phyloP scores from a whole-genome alignment of 2,113 vertebrate species.

The Equus quagga region DNA sequence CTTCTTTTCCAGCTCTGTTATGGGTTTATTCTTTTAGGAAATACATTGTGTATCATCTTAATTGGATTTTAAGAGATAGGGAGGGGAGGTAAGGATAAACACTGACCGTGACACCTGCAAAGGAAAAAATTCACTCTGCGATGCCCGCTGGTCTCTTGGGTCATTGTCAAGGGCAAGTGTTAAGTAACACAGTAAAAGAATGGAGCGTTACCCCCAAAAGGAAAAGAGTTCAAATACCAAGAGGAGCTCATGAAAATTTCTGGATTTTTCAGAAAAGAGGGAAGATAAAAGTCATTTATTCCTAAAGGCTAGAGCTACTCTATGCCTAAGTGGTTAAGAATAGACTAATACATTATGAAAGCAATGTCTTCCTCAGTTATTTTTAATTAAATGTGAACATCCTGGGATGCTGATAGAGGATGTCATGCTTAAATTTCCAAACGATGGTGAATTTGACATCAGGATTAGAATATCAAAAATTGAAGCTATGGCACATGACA shows the following conservation, averaged over 20 bases:
- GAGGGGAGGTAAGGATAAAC: neutral
- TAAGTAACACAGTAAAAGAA: neutral
- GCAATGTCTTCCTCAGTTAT: neutral
- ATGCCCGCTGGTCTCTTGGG: neutral
- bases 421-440: slow-evolving; percentile 1
- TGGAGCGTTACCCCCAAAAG: neutral
- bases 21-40: neutral
- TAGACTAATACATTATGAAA: slow-evolving; percentile 35
- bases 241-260: neutral
- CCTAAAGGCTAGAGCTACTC: neutral
- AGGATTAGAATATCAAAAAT: slow-evolving; percentile 26
- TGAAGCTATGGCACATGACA: neutral
- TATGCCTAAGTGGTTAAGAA: neutral
- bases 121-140: neutral
- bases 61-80: neutral
- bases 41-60: neutral
- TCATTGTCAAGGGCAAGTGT: neutral
- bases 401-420: neutral
- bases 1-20: neutral
- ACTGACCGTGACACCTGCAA: neutral
- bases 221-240: neutral
- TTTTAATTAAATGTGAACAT: slow-evolving; percentile 54
- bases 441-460: neutral
- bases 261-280: neutral
- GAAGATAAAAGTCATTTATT: slow-evolving; percentile 20